Evolutionary conservation across 2,888 invertebrate genomes (phyloP).

Genomic region (Spodoptera exigua): DNA sequence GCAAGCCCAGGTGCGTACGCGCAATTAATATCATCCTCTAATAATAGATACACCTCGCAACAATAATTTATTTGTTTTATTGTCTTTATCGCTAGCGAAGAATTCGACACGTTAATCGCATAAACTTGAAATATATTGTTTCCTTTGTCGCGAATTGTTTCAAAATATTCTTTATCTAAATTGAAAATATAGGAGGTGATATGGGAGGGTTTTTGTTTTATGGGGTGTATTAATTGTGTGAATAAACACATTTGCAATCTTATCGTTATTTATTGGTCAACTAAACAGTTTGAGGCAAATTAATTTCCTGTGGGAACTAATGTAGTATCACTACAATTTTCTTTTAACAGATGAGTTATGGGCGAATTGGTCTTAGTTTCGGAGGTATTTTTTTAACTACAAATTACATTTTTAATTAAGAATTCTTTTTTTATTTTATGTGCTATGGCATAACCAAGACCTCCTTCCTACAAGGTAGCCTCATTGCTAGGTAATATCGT

Average conservation of each 20-base stretch:
- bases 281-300: constrained; percentile 66
- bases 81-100: constrained; percentile 69
- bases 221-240: constrained; percentile 76
- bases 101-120: constrained; percentile 65
- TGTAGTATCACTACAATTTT: constrained; percentile 14
- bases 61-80: constrained; percentile 79
- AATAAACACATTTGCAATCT: constrained; percentile 76
- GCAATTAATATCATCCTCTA: constrained; percentile 85
- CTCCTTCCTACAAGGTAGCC: too few relatives aligned
- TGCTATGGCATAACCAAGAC: neutral
- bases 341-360: constrained; percentile 7
- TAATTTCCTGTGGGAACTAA: constrained; percentile 77
- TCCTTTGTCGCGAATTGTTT: constrained; percentile 71
- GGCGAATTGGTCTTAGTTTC: constrained; percentile 1
- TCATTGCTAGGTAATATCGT: too few relatives aligned
- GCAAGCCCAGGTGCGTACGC: constrained; percentile 83
- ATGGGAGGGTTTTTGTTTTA: constrained; percentile 64
- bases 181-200: constrained; percentile 70
- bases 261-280: constrained; percentile 74
- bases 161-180: constrained; percentile 77
- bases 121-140: constrained; percentile 69
- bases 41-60: constrained; percentile 76
- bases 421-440: neutral
- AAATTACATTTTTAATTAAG: constrained; percentile 14
- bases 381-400: constrained; percentile 8